These are phyloP conservation scores for Acromyrmex echinatior DNA, from an alignment of 1,140 invertebrate species.

Conservation along the genomic window DNA sequence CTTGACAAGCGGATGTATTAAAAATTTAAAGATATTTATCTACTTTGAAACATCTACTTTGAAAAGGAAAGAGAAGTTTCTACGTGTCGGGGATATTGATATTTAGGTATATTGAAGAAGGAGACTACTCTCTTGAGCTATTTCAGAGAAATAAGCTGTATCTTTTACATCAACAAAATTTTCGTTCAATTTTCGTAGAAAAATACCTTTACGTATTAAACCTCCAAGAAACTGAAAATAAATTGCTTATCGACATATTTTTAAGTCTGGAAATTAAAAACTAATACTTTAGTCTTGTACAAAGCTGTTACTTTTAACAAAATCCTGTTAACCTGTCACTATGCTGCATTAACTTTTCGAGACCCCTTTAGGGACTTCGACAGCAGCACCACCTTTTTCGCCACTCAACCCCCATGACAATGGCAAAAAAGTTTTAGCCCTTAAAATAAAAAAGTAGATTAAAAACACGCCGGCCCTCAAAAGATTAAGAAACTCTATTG, in stretches of 20 bases:
- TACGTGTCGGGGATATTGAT: background rate
- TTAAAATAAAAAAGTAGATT: too few relatives aligned
- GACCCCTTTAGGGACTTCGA: too few relatives aligned
- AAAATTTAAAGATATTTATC: conserved; percentile 19
- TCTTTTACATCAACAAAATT: conserved; percentile 5
- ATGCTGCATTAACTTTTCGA: background rate
- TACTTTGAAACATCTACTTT: background rate
- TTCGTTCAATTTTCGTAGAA: conserved; percentile 27
- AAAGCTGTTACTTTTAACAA: conserved; percentile 16
- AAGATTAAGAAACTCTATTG: background rate
- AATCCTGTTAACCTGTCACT: background rate
- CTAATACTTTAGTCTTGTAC: background rate
- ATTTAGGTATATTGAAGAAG: conserved; percentile 11
- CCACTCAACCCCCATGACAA: too few relatives aligned
- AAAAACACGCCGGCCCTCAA: too few relatives aligned
- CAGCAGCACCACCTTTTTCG: too few relatives aligned
- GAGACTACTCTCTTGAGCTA: background rate
- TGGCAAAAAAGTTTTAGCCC: too few relatives aligned
- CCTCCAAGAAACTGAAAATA: conserved; percentile 18
- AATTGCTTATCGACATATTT: conserved; percentile 36
- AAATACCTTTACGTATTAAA: conserved; percentile 15
- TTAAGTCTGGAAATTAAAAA: conserved; percentile 36
- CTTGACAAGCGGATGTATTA: background rate
- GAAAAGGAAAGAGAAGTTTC: background rate
- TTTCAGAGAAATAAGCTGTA: conserved; percentile 29